phyloP scores from a whole-genome alignment of 2,888 invertebrate species.

The Hyppa rectilinea region DNA sequence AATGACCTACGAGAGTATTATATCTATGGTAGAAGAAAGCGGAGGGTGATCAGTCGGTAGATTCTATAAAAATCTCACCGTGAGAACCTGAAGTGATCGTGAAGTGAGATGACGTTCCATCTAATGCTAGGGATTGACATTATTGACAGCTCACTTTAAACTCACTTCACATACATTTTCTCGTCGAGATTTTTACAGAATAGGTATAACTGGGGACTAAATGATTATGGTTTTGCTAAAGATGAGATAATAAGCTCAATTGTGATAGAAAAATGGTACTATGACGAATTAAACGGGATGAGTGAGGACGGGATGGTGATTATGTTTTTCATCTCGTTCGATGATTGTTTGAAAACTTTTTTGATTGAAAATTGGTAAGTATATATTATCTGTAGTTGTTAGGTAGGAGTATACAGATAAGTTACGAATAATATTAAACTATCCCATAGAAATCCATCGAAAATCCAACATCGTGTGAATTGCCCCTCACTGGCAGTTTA shows the following conservation, averaged over 20 bases:
- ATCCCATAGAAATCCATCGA: slow-evolving; percentile 26
- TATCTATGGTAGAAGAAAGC: neutral
- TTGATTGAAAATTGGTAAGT: neutral
- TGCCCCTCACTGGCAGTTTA: slow-evolving; percentile 25
- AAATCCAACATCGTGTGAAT: slow-evolving; percentile 17
- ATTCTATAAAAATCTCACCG: too few relatives aligned
- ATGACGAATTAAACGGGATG: too few relatives aligned
- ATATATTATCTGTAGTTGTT: neutral
- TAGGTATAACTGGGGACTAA: too few relatives aligned
- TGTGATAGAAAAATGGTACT: neutral
- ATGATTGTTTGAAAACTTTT: neutral
- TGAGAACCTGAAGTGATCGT: too few relatives aligned
- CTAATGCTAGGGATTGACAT: too few relatives aligned
- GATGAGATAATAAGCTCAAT: too few relatives aligned
- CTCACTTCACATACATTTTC: too few relatives aligned
- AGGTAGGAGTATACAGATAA: neutral
- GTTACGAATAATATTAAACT: neutral
- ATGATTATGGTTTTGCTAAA: too few relatives aligned
- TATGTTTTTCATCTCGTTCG: neutral
- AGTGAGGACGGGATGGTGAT: neutral
- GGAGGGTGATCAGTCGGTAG: neutral
- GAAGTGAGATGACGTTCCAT: too few relatives aligned
- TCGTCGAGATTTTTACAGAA: too few relatives aligned
- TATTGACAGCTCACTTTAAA: too few relatives aligned
- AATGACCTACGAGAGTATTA: too few relatives aligned